Evolutionary conservation across 2,113 vertebrate species (phyloP), one percentile per base, ranked within the genome.

Genomic region (Chloebia gouldiae): DNA sequence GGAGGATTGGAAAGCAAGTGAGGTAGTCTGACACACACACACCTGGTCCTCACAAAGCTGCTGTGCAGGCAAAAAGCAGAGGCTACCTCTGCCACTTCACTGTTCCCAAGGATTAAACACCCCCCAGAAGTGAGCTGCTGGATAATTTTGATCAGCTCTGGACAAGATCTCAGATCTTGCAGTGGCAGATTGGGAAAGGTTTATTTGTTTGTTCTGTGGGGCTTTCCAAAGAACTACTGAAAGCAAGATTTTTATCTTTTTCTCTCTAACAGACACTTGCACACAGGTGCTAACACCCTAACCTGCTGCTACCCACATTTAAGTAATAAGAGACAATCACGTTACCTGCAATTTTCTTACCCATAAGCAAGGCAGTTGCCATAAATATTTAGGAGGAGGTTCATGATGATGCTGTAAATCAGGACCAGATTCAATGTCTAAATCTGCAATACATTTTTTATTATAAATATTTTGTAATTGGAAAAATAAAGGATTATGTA

Each of bases 61-160:
- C 65, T 56, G 30, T n/a, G 45, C 40, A n/a, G 50, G 56, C 8
- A 81, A 39, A 75, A 77, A 53, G 15, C 40, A 83, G 51, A 56
- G 5, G 5, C 12, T 16, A 6, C 30, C 6, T 76, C 72, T 49
- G 80, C 17, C 37, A 45, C 59, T 30, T 64, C 0, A 0, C 16
- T 80, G 11, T 30, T 35, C 27, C 9, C 35, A 72, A 37, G 1
- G 16, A 81, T 61, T 76, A 76, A 81, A 88, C 61, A 35, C 16
- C 13, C 20, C 49, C 35, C 59, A 88, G 63, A 80, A 80, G 13
- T 15, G 66, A 92, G n/a, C 37, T 28, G 17, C 31, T 70, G 69
- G 25, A 50, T 64, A 11, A 19, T 60, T 87, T 63, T 79, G 25
- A 60, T 44, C 22, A 44, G 31, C 21, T 18, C 6, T 49, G 79